These are phyloP conservation scores for Diadumene lineata DNA, from an alignment of 92 coral and sea anemone species.

Conservation along the genomic window DNA sequence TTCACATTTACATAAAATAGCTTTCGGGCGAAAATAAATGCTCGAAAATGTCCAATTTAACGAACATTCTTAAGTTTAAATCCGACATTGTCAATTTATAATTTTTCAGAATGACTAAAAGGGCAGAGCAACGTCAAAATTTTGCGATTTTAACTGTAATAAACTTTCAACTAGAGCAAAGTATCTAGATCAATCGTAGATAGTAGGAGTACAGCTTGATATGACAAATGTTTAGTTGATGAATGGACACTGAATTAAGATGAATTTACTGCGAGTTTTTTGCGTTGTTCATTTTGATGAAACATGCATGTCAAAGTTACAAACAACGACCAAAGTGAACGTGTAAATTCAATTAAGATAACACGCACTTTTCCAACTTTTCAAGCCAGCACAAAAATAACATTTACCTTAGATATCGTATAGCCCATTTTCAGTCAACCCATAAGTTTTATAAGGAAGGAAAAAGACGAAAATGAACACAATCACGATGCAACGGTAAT, in stretches of 20 bases:
- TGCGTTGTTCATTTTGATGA: neutral
- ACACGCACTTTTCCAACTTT: neutral
- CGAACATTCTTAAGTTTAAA: too few relatives aligned
- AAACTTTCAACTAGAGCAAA: too few relatives aligned
- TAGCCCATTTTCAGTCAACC: slow-evolving; percentile 23
- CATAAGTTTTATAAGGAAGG: slow-evolving; percentile 16
- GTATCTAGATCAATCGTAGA: neutral
- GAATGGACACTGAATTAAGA: neutral
- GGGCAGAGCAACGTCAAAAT: too few relatives aligned
- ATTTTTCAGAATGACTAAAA: too few relatives aligned
- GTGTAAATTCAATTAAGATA: neutral
- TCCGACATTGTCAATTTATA: too few relatives aligned
- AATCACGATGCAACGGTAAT: neutral
- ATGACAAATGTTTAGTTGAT: neutral
- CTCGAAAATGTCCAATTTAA: too few relatives aligned
- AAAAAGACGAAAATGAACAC: neutral
- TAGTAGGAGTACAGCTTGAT: too few relatives aligned
- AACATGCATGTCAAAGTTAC: neutral
- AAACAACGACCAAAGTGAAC: neutral
- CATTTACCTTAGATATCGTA: slow-evolving; percentile 22
- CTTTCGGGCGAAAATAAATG: too few relatives aligned
- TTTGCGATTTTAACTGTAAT: too few relatives aligned
- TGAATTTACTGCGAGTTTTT: neutral
- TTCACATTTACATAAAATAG: neutral
- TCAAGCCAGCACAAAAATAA: neutral